Conservation (phyloP, 2,113 vertebrate species). For the Raja brachyura region DNA sequence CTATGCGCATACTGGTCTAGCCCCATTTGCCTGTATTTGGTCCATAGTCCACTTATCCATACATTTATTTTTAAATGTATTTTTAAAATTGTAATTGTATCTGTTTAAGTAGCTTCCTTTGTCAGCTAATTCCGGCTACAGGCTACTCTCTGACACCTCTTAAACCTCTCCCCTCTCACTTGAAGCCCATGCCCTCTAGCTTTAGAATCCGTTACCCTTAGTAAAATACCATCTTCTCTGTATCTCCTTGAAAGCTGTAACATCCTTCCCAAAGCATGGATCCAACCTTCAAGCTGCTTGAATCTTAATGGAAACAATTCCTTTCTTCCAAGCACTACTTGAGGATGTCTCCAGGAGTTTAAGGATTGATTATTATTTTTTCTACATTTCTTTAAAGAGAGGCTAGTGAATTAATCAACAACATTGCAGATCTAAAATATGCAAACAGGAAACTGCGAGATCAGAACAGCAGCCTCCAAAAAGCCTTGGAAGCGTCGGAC, state of each 20-base stretch:
- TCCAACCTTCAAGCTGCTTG: not conserved
- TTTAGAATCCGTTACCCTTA: too few relatives aligned
- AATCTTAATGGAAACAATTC: not conserved
- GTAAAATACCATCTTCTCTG: not conserved
- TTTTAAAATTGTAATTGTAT: too few relatives aligned
- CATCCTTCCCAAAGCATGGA: not conserved
- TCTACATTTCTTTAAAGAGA: slow-evolving; percentile 48
- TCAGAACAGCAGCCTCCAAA: slow-evolving; percentile 58
- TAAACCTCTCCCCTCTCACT: too few relatives aligned
- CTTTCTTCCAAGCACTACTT: not conserved
- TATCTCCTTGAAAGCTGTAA: not conserved
- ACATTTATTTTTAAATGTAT: too few relatives aligned
- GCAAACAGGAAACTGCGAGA: slow-evolving; percentile 53
- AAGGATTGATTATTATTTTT: slow-evolving; percentile 21
- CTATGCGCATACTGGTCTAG: too few relatives aligned
- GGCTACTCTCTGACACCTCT: too few relatives aligned
- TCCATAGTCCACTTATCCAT: too few relatives aligned
- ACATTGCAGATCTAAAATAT: slow-evolving; percentile 55
- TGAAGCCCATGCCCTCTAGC: too few relatives aligned
- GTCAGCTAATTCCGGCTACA: too few relatives aligned
- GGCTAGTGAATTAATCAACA: slow-evolving; percentile 48
- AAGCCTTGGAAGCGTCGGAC: slow-evolving; percentile 57
- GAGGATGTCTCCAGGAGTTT: not conserved
- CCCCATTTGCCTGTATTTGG: too few relatives aligned
- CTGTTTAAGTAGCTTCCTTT: too few relatives aligned